phyloP scores from a whole-genome alignment of 2,888 invertebrate species.

The Hydriomena furcata region DNA sequence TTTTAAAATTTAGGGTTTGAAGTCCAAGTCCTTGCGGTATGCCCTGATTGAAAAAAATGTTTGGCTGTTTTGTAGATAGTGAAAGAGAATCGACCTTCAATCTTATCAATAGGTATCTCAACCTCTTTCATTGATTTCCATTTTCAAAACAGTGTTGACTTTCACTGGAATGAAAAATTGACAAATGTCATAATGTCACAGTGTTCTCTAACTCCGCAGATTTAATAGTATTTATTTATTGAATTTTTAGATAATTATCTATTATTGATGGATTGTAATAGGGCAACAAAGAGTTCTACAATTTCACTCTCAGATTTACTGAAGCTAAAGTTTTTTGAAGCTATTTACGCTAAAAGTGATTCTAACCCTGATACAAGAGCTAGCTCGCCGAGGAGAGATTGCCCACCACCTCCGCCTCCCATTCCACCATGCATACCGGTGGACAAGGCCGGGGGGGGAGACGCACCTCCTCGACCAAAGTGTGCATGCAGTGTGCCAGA shows the following conservation, averaged over 20 bases:
- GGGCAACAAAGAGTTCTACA: constrained; percentile 39
- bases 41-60: no score
- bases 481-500: constrained; percentile 45
- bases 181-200: background rate
- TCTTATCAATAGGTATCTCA: background rate
- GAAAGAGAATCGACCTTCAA: no score
- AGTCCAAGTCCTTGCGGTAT: no score
- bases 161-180: background rate
- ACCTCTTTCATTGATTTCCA: background rate
- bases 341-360: constrained; percentile 62
- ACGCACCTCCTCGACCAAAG: constrained; percentile 32
- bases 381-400: constrained; percentile 45
- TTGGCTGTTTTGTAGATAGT: background rate
- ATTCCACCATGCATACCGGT: constrained; percentile 20
- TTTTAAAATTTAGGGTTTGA: no score
- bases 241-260: constrained; percentile 7
- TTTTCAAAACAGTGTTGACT: constrained; percentile 7
- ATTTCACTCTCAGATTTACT: constrained; percentile 57
- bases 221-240: constrained; percentile 8
- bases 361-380: constrained; percentile 41
- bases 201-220: background rate
- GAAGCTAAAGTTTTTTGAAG: constrained; percentile 57
- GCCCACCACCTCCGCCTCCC: constrained; percentile 4
- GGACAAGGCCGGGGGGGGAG: constrained; percentile 28
- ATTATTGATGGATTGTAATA: constrained; percentile 22